Evolutionary conservation across 2,888 invertebrate species (phyloP).

Genomic region (Apantesis nais): DNA sequence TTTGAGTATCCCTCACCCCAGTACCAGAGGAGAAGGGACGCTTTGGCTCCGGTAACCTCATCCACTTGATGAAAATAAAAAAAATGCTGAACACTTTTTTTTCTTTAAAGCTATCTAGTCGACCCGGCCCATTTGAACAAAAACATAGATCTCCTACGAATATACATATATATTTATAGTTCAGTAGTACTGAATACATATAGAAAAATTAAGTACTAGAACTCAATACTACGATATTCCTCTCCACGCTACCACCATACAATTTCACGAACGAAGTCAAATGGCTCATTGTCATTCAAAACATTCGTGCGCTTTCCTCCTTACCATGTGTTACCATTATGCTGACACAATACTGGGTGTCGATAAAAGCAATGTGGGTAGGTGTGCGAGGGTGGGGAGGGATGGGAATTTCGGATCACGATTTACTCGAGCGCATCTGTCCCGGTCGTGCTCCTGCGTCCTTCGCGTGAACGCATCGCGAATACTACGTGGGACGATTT

Average conservation of each 20-base stretch:
- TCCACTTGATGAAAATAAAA: neutral
- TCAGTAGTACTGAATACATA: constrained; percentile 10
- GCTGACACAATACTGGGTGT: constrained; percentile 61
- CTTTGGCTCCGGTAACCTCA: too few relatives aligned
- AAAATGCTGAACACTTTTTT: too few relatives aligned
- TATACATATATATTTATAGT: neutral
- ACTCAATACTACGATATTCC: constrained; percentile 31
- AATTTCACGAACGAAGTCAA: constrained; percentile 54
- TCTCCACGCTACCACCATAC: constrained; percentile 43
- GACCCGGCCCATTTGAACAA: neutral
- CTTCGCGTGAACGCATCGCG: constrained; percentile 69
- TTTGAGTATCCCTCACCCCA: neutral
- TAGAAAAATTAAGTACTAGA: constrained; percentile 20
- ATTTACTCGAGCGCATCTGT: constrained; percentile 76
- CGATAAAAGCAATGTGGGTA: constrained; percentile 49
- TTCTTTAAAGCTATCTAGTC: neutral
- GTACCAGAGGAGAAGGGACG: neutral
- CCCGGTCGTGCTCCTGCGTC: constrained; percentile 69
- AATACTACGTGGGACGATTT: constrained; percentile 55
- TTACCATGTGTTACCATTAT: constrained; percentile 64
- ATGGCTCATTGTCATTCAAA: constrained; percentile 61
- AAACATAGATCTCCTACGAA: neutral
- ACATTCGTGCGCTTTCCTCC: constrained; percentile 57
- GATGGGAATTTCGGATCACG: constrained; percentile 64
- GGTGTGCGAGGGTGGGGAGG: constrained; percentile 35